phyloP scores from a whole-genome alignment of 1,140 invertebrate genomes.

The Apis florea region DNA sequence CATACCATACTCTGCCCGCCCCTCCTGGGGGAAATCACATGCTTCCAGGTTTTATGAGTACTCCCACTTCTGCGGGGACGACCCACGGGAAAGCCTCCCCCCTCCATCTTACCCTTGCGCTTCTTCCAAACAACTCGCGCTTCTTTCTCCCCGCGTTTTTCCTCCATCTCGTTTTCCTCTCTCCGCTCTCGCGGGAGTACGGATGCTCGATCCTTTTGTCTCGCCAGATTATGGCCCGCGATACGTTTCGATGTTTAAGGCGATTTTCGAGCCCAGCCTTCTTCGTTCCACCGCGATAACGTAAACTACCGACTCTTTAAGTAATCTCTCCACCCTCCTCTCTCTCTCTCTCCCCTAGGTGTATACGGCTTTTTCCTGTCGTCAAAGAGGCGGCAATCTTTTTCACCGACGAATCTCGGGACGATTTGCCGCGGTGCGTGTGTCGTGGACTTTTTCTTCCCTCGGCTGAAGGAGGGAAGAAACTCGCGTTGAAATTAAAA shows the following conservation, averaged over 20 bases:
- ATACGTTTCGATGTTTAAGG: conserved; percentile 62
- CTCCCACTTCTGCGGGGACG: conserved; percentile 46
- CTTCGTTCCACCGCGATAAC: not conserved
- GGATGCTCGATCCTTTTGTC: conserved; percentile 67
- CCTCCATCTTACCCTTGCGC: conserved; percentile 41
- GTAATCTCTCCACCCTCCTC: too few relatives aligned
- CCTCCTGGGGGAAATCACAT: conserved; percentile 76
- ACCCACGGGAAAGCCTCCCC: conserved; percentile 57
- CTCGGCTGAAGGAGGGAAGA: not conserved
- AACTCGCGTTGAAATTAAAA: conserved; percentile 3
- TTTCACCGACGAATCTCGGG: not conserved
- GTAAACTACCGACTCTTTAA: conserved; percentile 15
- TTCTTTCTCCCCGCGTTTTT: conserved; percentile 27
- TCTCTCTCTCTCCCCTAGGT: not conserved
- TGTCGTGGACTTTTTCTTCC: not conserved
- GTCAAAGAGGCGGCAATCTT: not conserved
- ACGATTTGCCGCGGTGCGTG: not conserved
- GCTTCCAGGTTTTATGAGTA: conserved; percentile 75
- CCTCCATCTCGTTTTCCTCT: conserved; percentile 20
- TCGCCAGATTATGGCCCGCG: conserved; percentile 63
- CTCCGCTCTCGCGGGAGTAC: conserved; percentile 53
- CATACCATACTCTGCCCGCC: conserved; percentile 63
- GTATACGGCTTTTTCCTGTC: not conserved
- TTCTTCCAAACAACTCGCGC: conserved; percentile 12
- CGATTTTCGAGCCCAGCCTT: not conserved